phyloP scores from a whole-genome alignment of 1,140 invertebrate genomes.

The Dufourea novaeangliae region DNA sequence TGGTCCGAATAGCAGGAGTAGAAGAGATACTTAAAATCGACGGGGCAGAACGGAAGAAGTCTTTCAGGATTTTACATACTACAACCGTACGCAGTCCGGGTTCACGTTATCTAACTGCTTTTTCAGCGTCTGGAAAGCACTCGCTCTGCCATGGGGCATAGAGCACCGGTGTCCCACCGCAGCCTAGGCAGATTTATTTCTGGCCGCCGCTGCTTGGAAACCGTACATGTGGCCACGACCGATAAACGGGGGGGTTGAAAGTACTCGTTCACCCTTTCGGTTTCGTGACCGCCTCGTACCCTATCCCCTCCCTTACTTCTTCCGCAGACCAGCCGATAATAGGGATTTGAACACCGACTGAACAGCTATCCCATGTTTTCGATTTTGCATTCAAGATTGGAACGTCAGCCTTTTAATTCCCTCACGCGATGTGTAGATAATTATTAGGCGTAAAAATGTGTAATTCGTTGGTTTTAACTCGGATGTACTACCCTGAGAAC shows the following conservation, averaged over 20 bases:
- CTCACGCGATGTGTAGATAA: too few species aligned
- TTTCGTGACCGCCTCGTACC: not conserved
- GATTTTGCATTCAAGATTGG: not conserved
- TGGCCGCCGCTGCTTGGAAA: conserved; percentile 40
- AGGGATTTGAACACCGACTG: not conserved
- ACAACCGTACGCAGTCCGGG: conserved; percentile 7
- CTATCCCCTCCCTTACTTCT: not conserved
- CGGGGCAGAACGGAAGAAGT: not conserved
- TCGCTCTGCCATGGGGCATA: conserved; percentile 1
- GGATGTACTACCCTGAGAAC: too few species aligned
- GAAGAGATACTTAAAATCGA: not conserved
- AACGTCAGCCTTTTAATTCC: not conserved
- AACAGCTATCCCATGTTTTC: not conserved
- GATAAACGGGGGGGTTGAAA: conserved; percentile 45
- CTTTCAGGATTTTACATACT: not conserved
- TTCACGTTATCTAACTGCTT: conserved; percentile 54
- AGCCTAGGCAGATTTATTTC: conserved; percentile 58
- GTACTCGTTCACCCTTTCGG: conserved; percentile 36
- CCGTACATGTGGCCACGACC: conserved; percentile 28
- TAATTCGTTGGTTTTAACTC: too few species aligned
- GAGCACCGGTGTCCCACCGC: not conserved
- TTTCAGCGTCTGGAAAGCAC: conserved; percentile 60
- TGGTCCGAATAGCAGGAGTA: not conserved
- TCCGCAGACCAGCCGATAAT: not conserved
- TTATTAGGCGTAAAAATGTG: too few species aligned